These are phyloP conservation scores for Keiferia lycopersicella DNA, from an alignment of 2,888 invertebrate species.

Conservation along the genomic window DNA sequence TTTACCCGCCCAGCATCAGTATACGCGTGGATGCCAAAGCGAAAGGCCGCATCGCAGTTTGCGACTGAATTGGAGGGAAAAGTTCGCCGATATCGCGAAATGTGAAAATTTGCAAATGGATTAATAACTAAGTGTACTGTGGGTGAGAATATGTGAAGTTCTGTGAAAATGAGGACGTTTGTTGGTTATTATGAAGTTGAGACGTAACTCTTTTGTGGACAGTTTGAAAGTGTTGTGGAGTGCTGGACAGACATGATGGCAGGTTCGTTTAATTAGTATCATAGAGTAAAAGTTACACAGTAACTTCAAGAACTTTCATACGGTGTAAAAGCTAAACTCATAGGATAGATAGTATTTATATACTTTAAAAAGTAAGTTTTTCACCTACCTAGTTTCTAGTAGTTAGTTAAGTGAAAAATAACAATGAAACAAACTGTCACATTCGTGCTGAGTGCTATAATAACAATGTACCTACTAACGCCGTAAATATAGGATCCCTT, in stretches of 20 bases:
- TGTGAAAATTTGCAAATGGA: background rate
- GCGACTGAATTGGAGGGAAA: constrained; percentile 56
- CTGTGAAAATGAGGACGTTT: constrained; percentile 40
- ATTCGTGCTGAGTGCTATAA: too few relatives aligned
- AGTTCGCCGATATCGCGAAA: constrained; percentile 45
- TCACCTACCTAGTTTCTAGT: too few relatives aligned
- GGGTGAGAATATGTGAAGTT: background rate
- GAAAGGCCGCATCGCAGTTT: constrained; percentile 41
- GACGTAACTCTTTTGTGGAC: constrained; percentile 34
- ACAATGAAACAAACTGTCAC: too few relatives aligned
- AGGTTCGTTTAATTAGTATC: constrained; percentile 52
- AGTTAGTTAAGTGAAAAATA: too few relatives aligned
- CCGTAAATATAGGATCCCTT: too few relatives aligned
- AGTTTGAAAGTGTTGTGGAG: constrained; percentile 37
- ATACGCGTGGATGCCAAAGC: constrained; percentile 41
- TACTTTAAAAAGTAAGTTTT: too few relatives aligned
- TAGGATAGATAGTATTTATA: too few relatives aligned
- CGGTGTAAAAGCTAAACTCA: too few relatives aligned
- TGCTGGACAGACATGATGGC: constrained; percentile 54
- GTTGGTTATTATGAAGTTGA: constrained; percentile 37
- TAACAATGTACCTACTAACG: too few relatives aligned
- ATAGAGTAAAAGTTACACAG: too few relatives aligned
- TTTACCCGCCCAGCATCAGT: constrained; percentile 44
- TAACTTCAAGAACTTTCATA: too few relatives aligned
- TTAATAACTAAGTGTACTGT: background rate